These are phyloP conservation scores for Notarius quadriscutis DNA, from an alignment of 2,113 vertebrate genomes.

Conservation along the genomic window DNA sequence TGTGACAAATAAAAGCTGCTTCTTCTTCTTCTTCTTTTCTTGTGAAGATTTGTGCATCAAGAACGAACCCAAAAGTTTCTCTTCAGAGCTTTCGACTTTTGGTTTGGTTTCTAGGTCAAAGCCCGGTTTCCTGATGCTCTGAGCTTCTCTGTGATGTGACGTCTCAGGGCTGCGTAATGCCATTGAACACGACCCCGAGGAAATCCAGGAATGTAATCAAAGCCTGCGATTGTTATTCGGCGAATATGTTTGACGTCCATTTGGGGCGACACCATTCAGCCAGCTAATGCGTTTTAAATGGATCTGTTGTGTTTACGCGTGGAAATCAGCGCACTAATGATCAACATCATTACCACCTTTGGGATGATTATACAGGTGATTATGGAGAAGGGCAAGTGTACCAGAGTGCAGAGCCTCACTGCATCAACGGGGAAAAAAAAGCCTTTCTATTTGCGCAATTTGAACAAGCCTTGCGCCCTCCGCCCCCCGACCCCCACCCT, in stretches of 20 bases:
- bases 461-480: not conserved
- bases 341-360: slow-evolving; percentile 53
- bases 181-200: not conserved
- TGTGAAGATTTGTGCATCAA: no score
- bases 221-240: slow-evolving; percentile 16
- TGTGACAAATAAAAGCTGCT: no score
- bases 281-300: slow-evolving; percentile 53
- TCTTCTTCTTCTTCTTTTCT: no score
- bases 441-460: not conserved
- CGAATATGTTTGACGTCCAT: slow-evolving; percentile 24
- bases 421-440: not conserved
- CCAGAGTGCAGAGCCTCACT: not conserved
- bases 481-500: not conserved
- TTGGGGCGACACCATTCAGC: not conserved
- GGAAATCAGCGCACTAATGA: slow-evolving; percentile 44
- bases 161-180: not conserved
- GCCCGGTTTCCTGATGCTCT: not conserved
- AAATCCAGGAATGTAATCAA: slow-evolving; percentile 26
- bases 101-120: not conserved
- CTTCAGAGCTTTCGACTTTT: not conserved
- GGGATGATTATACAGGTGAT: slow-evolving; percentile 42
- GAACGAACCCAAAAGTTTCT: not conserved
- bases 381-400: slow-evolving; percentile 38
- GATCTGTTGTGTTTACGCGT: slow-evolving; percentile 38
- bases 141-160: not conserved